Evolutionary conservation across 2,888 invertebrate genomes (phyloP).

Genomic region (Dicyrtoma fusca): DNA sequence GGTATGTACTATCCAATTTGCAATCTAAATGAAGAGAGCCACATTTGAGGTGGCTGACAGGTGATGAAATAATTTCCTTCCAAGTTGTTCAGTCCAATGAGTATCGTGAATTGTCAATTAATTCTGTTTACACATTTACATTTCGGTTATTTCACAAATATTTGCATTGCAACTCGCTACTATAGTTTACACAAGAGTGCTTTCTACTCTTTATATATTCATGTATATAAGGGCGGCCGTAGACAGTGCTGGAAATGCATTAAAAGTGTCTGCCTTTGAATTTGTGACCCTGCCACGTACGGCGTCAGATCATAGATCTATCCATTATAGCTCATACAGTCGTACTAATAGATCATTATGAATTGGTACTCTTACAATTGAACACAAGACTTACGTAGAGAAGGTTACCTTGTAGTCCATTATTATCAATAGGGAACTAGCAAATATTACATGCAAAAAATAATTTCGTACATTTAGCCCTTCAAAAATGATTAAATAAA

Average conservation of each 20-base stretch:
- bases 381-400: no score
- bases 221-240: background rate
- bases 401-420: no score
- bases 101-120: background rate
- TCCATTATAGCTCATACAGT: no score
- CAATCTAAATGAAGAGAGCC: conserved; percentile 3
- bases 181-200: no score
- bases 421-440: no score
- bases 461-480: no score
- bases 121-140: no score
- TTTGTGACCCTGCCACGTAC: background rate
- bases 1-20: conserved; percentile 20
- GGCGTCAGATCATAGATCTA: background rate
- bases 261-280: background rate
- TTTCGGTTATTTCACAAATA: background rate
- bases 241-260: background rate
- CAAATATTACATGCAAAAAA: no score
- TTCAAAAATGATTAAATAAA: no score
- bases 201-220: background rate
- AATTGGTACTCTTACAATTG: no score
- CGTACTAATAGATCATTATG: no score
- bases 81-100: background rate
- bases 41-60: conserved; percentile 11
- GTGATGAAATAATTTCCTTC: conserved; percentile 21
- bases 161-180: conserved; percentile 8